Percentiles rank a stretch among this genome's conserved stretches.
These are phyloP conservation scores for Sphecodes monilicornis DNA, from an alignment of 2,888 invertebrate genomes.

Conservation along the genomic window DNA sequence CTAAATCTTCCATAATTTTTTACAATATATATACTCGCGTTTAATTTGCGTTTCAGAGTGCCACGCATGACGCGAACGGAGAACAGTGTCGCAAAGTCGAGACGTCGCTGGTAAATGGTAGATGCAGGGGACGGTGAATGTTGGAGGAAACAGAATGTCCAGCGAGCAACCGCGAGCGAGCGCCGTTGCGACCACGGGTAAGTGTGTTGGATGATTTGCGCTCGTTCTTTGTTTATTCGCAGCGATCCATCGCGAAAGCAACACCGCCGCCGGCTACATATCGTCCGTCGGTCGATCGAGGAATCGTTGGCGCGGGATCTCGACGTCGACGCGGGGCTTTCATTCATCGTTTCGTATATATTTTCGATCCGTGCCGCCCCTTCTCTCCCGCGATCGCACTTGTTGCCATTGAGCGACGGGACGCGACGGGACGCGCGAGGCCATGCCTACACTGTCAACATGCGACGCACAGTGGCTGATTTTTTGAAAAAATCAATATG, in stretches of 20 bases:
- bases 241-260: background rate
- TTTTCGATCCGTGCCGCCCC: slow-evolving; percentile 61
- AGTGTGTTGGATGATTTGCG: slow-evolving; percentile 24
- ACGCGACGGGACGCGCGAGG: background rate
- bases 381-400: slow-evolving; percentile 54
- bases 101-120: slow-evolving; percentile 73
- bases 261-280: background rate
- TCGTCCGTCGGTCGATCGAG: slow-evolving; percentile 48
- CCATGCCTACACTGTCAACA: background rate
- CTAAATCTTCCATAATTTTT: too few species aligned
- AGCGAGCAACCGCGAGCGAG: slow-evolving; percentile 76
- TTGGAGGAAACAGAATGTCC: slow-evolving; percentile 77
- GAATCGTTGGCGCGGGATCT: slow-evolving; percentile 54
- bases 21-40: too few species aligned
- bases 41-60: slow-evolving; percentile 69
- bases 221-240: background rate
- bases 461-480: background rate
- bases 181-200: slow-evolving; percentile 71
- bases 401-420: slow-evolving; percentile 63
- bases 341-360: slow-evolving; percentile 72
- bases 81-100: slow-evolving; percentile 44
- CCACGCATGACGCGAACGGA: slow-evolving; percentile 67
- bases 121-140: slow-evolving; percentile 76
- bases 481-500: background rate
- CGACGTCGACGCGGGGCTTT: slow-evolving; percentile 61